These are phyloP conservation scores for Borostomias antarcticus DNA, from an alignment of 2,797 vertebrate species.

Conservation along the genomic window DNA sequence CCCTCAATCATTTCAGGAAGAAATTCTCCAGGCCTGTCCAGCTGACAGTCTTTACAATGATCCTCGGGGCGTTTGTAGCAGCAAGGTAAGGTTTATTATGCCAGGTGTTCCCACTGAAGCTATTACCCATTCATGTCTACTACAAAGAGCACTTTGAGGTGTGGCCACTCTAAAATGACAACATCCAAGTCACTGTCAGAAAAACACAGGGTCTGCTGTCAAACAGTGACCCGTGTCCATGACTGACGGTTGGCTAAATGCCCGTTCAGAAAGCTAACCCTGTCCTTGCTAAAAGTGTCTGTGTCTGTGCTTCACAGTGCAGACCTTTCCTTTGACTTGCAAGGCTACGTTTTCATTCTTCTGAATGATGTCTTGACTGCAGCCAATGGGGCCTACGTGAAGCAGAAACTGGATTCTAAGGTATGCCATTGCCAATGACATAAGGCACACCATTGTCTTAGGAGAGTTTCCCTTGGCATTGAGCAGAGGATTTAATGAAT, in stretches of 20 bases:
- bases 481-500: slow-evolving; percentile 37
- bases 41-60: slow-evolving; percentile 96
- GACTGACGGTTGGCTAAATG: no score
- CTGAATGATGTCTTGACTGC: slow-evolving; percentile 95
- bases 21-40: slow-evolving; percentile 89
- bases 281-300: slow-evolving; percentile 7
- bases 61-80: slow-evolving; percentile 93
- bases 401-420: slow-evolving; percentile 98
- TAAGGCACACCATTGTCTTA: slow-evolving; percentile 60
- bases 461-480: slow-evolving; percentile 34
- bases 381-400: slow-evolving; percentile 95
- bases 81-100: slow-evolving; percentile 80
- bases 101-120: slow-evolving; percentile 47
- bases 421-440: slow-evolving; percentile 67
- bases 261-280: not conserved
- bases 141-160: slow-evolving; percentile 50
- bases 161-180: slow-evolving; percentile 17
- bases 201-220: slow-evolving; percentile 26
- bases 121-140: slow-evolving; percentile 17
- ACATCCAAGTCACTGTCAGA: slow-evolving; percentile 23
- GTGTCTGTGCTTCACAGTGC: slow-evolving; percentile 70
- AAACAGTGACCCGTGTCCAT: slow-evolving; percentile 3
- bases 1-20: slow-evolving; percentile 72
- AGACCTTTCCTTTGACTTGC: slow-evolving; percentile 93
- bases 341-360: slow-evolving; percentile 95